Evolutionary conservation across 1,140 invertebrate genomes (phyloP).

Genomic region (Eueides isabella): DNA sequence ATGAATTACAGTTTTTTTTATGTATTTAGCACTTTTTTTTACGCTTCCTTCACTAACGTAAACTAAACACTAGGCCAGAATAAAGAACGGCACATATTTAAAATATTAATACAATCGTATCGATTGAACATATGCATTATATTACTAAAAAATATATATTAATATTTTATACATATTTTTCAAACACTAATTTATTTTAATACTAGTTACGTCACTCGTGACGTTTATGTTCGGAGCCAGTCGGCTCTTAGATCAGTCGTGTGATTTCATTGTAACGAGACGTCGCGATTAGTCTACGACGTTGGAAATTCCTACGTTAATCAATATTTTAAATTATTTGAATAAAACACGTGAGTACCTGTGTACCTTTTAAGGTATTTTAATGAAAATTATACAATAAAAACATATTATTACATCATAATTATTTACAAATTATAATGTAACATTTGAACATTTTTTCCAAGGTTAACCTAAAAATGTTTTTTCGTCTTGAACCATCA

Average conservation of each 20-base stretch:
- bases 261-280: constrained; percentile 16
- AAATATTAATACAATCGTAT: no score
- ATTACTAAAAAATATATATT: no score
- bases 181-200: not conserved
- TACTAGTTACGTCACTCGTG: constrained; percentile 2
- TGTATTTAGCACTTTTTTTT: no score
- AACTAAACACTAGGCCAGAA: no score
- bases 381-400: not conserved
- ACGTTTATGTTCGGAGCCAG: constrained; percentile 8
- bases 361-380: not conserved
- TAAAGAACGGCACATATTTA: no score
- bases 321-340: constrained; percentile 20
- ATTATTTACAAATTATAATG: not conserved
- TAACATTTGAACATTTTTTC: not conserved
- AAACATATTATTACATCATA: not conserved
- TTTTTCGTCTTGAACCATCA: not conserved
- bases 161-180: not conserved
- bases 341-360: constrained; percentile 25
- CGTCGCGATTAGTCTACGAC: constrained; percentile 6
- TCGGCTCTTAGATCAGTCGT: constrained; percentile 16
- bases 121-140: no score
- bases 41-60: no score
- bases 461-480: not conserved
- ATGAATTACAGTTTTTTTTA: no score
- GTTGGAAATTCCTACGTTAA: constrained; percentile 5